Percentiles rank a stretch among this genome's conserved stretches.
Conservation (phyloP, 1,140 invertebrate genomes). For the Chironomus tepperi region DNA sequence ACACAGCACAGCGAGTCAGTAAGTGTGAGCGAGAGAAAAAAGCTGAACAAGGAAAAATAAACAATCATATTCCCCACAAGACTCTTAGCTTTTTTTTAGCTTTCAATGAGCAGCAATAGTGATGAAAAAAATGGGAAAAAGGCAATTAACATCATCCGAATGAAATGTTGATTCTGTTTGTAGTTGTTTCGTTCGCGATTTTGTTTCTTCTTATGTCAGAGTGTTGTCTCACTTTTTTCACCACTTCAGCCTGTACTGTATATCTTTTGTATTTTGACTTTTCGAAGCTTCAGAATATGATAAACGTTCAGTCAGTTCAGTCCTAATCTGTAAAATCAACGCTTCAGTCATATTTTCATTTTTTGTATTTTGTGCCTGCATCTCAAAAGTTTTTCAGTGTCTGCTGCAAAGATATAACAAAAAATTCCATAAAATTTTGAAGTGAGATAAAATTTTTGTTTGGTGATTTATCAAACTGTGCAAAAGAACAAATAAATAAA, state of each 20-base stretch:
- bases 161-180: not conserved
- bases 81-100: too few relatives aligned
- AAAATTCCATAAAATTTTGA: not conserved
- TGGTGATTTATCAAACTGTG: too few relatives aligned
- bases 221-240: not conserved
- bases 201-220: not conserved
- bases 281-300: not conserved
- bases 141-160: constrained; percentile 18
- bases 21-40: not conserved
- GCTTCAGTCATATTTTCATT: not conserved
- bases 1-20: not conserved
- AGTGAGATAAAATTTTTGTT: too few relatives aligned
- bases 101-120: not conserved
- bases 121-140: constrained; percentile 18
- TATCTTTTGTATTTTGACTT: not conserved
- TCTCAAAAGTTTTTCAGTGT: not conserved
- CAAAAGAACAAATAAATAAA: too few relatives aligned
- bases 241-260: too few relatives aligned
- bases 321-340: constrained; percentile 12
- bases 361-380: not conserved
- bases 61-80: too few relatives aligned
- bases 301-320: not conserved
- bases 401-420: not conserved
- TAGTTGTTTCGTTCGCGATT: not conserved
- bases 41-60: not conserved